These are phyloP conservation scores for Smutsia gigantea DNA, from an alignment of 2,797 vertebrate genomes.

Conservation along the genomic window DNA sequence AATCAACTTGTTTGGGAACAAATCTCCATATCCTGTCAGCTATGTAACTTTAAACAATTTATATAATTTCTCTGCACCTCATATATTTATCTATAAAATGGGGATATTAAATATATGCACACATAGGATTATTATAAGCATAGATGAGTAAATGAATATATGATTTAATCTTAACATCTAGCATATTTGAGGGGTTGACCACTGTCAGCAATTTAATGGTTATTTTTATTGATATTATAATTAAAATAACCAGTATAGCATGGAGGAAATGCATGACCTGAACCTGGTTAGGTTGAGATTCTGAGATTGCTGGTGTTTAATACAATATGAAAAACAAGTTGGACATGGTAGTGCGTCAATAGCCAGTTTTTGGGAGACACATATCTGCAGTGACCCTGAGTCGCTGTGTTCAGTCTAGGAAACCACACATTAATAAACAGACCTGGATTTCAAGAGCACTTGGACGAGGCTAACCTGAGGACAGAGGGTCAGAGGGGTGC, in stretches of 20 bases:
- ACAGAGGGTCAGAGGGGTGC: accelerated
- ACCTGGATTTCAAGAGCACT: neutral
- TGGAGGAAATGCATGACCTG: neutral
- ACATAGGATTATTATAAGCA: too few species aligned
- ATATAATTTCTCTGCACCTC: neutral
- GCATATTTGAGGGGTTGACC: neutral
- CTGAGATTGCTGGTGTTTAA: neutral
- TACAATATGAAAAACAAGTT: neutral
- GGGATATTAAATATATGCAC: neutral
- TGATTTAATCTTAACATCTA: neutral
- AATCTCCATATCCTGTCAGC: neutral
- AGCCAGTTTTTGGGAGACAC: neutral
- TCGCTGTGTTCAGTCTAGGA: neutral
- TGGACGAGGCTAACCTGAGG: accelerated
- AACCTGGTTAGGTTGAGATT: neutral
- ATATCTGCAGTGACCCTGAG: neutral
- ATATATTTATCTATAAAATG: neutral
- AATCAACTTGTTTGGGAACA: neutral
- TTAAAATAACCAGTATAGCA: neutral
- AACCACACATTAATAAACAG: neutral
- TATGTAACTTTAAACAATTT: neutral
- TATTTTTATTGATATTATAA: neutral
- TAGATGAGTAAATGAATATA: neutral
- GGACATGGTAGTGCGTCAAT: neutral
- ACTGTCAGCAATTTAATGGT: neutral